Conservation (phyloP, 2,888 invertebrate species). For the Diloba caeruleocephala region DNA sequence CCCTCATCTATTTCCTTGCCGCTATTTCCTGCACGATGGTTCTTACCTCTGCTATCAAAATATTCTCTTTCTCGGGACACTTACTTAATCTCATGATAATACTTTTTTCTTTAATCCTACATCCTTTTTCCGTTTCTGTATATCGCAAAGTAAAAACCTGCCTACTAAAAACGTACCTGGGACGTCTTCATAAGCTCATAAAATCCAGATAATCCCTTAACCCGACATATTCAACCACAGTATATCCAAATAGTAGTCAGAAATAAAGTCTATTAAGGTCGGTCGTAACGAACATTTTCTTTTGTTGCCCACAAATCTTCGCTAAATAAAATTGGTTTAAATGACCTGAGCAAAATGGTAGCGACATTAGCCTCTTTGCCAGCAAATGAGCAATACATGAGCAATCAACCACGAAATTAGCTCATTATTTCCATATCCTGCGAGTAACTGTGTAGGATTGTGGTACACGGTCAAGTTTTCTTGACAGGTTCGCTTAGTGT, state of each 20-base stretch:
- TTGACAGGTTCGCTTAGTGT: conserved; percentile 13
- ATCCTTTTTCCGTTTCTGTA: no score
- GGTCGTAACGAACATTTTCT: conserved; percentile 15
- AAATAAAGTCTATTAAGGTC: conserved; percentile 13
- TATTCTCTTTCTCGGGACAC: no score
- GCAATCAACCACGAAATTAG: conserved; percentile 40
- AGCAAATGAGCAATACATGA: conserved; percentile 21
- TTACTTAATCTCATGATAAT: no score
- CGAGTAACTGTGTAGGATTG: not conserved
- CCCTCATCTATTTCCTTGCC: no score
- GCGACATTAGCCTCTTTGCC: conserved; percentile 10
- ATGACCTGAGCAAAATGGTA: conserved; percentile 23
- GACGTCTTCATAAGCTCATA: no score
- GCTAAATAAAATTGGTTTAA: conserved; percentile 13
- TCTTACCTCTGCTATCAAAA: no score
- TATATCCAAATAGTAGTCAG: not conserved
- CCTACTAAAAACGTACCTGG: no score
- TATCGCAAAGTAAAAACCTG: no score
- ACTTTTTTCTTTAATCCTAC: no score
- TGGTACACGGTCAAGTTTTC: not conserved
- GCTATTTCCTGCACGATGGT: no score
- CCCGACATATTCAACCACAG: not conserved
- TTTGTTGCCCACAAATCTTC: conserved; percentile 12
- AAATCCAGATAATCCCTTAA: no score
- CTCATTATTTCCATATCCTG: conserved; percentile 40